Percentiles rank a stretch among this genome's conserved stretches.
Evolutionary conservation across 30 jellyfish, hydroid and myxozoan species (phyloP).

Genomic region (Aurelia sp.): DNA sequence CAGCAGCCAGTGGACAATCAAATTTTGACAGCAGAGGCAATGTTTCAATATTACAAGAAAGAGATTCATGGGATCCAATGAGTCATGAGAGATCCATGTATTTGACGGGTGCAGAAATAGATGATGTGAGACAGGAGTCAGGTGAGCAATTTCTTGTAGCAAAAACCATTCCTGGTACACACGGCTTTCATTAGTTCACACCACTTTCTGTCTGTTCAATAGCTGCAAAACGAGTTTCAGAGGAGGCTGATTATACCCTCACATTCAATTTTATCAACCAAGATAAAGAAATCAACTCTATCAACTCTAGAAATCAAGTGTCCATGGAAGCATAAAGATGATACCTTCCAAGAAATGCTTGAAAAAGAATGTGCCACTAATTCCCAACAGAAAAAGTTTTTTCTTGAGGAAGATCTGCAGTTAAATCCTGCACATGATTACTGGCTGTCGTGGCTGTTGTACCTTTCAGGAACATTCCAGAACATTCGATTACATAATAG

Average conservation of each 20-base stretch:
- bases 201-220: constrained; percentile 22
- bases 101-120: constrained; percentile 26
- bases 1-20: constrained; percentile 18
- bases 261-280: constrained; percentile 7
- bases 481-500: too few relatives aligned
- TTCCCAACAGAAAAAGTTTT: too few relatives aligned
- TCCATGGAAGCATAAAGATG: too few relatives aligned
- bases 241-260: not conserved
- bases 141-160: constrained; percentile 40
- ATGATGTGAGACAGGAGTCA: not conserved
- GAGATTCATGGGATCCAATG: constrained; percentile 27
- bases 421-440: too few relatives aligned
- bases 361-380: too few relatives aligned
- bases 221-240: constrained; percentile 49
- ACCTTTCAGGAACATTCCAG: too few relatives aligned
- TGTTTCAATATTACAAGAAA: constrained; percentile 15
- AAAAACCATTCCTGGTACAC: constrained; percentile 65
- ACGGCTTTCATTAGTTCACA: constrained; percentile 56
- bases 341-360: too few relatives aligned
- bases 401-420: too few relatives aligned
- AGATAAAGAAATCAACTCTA: too few relatives aligned
- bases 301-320: too few relatives aligned
- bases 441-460: too few relatives aligned
- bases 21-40: constrained; percentile 28
- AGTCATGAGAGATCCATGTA: too few relatives aligned